Evolutionary conservation across 92 coral and sea anemone species (phyloP), one percentile per base, ranked within the genome.

Genomic region (Scolanthus callimorphus): DNA sequence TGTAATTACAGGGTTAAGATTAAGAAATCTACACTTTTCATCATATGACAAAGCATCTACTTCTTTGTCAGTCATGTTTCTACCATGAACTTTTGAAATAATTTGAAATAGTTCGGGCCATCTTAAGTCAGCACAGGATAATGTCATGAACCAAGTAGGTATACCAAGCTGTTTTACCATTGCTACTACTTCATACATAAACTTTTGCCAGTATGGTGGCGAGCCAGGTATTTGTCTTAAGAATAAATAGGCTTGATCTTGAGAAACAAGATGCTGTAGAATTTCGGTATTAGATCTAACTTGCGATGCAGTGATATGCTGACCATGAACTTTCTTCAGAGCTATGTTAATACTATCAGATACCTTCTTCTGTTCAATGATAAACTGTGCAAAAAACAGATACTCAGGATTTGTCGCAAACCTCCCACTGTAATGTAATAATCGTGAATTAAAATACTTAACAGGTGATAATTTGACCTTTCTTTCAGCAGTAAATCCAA

Each of bases 101-200:
- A 78, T 78, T 39, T 78, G 77, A 55, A 70, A 78, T n/a, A 73
- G 69, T 56, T 79, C 69, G 22, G 76, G 85, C 81, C 86, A 80
- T 39, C 86, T 80, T 15, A 80, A 65, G 46, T 80, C 86, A 80
- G 86, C 86, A 73, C 86, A 80, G 12, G 76, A 72, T 23, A 80
- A 66, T 23, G 86, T 80, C 81, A 65, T 80, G 39, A 80, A 80
- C 76, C 81, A 80, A 29, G 86, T 73, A 39, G 86, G 86, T 44
- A 80, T 74, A 12, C 82, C 73, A 25, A 80, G 73, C 31, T 79
- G 81, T 39, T 78, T 71, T 2, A 71, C 80, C 85, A 78, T 63
- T 21, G 74, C 80, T 19, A 78, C 59, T 23, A 71, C 72, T 56
- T 63, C 60, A 49, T 69, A 69, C 67, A 59, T 59, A 59, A 69